These are phyloP conservation scores for Eupithecia subumbrata DNA, from an alignment of 2,888 invertebrate genomes.

Conservation along the genomic window DNA sequence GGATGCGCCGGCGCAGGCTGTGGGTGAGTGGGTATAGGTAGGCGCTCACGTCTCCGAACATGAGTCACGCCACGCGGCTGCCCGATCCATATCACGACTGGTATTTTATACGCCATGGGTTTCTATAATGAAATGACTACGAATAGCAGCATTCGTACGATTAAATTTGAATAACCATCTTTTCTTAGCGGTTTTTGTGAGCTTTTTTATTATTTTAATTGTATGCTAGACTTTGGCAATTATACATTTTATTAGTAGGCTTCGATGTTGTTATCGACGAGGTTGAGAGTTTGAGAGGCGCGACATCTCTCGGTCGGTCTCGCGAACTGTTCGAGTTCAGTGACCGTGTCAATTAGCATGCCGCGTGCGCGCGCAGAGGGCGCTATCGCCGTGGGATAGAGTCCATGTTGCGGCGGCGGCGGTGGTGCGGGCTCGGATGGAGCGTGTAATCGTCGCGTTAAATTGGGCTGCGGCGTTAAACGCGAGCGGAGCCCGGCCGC, in stretches of 20 bases:
- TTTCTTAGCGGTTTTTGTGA: background rate
- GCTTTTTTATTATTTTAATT: slow-evolving; percentile 1
- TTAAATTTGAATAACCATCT: background rate
- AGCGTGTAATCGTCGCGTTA: slow-evolving; percentile 65
- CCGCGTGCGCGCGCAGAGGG: background rate
- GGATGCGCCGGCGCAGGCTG: background rate
- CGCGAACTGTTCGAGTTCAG: slow-evolving; percentile 32
- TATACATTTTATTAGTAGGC: background rate
- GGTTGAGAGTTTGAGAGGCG: background rate
- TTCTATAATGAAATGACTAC: background rate
- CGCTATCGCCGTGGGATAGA: background rate
- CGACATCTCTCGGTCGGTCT: slow-evolving; percentile 23
- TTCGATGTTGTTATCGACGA: background rate
- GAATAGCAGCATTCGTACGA: background rate
- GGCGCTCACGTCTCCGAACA: background rate
- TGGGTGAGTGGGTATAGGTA: no score
- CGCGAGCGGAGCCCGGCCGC: slow-evolving; percentile 37
- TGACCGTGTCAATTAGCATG: slow-evolving; percentile 24
- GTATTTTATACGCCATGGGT: background rate
- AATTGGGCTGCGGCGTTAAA: slow-evolving; percentile 50
- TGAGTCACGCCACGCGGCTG: slow-evolving; percentile 1
- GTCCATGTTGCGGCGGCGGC: slow-evolving; percentile 19
- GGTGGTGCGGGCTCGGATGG: slow-evolving; percentile 32
- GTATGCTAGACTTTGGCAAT: background rate
- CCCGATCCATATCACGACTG: background rate